phyloP scores from a whole-genome alignment of 2,797 vertebrate species.

The Nannoperca obscura region DNA sequence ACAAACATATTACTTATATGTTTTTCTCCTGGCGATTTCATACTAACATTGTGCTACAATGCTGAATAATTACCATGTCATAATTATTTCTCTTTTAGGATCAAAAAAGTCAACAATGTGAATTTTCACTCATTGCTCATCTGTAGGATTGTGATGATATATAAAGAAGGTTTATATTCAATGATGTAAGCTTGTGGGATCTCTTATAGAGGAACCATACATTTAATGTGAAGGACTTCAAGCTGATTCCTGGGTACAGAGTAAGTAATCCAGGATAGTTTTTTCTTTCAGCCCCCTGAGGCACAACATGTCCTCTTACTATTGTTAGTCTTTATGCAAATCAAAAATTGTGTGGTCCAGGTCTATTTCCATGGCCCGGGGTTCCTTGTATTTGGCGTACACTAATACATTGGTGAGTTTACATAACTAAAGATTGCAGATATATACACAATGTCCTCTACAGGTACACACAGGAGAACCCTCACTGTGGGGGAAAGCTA shows the following conservation, averaged over 20 bases:
- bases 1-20: no score
- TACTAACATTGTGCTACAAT: not conserved
- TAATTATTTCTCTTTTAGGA: no score
- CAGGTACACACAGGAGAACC: not conserved
- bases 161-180: not conserved
- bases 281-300: constrained; percentile 12
- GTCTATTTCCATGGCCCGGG: constrained; percentile 5
- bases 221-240: not conserved
- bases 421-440: constrained; percentile 46
- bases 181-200: not conserved
- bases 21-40: not conserved
- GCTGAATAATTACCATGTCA: not conserved
- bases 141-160: not conserved
- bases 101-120: not conserved
- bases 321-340: constrained; percentile 27
- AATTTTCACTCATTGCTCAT: not conserved
- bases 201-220: not conserved
- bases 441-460: constrained; percentile 20
- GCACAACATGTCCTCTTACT: not conserved
- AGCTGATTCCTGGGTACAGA: not conserved
- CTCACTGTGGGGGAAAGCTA: not conserved
- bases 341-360: not conserved
- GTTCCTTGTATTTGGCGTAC: constrained; percentile 14
- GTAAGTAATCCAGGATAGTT: not conserved
- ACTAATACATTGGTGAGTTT: constrained; percentile 23